Evolutionary conservation across 2,797 vertebrate genomes (phyloP).

Genomic region (Gallinago stenura): DNA sequence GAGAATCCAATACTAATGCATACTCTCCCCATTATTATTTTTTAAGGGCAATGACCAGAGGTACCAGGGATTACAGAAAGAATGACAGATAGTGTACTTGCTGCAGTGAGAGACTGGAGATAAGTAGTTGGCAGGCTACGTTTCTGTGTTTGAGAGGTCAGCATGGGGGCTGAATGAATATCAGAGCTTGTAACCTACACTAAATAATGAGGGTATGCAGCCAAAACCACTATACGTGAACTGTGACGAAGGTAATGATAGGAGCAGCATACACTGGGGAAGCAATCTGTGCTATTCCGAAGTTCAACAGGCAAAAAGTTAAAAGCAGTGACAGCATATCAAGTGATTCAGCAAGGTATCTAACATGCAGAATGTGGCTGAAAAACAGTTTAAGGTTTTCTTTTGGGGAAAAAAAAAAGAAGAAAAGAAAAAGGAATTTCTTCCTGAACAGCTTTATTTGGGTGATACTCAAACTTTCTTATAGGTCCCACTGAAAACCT

Average conservation of each 20-base stretch:
- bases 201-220: not conserved
- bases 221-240: not conserved
- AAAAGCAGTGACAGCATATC: not conserved
- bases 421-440: not conserved
- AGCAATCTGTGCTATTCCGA: accelerated
- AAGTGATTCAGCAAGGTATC: not conserved
- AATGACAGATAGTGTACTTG: not conserved
- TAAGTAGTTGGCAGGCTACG: not conserved
- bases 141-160: not conserved
- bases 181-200: not conserved
- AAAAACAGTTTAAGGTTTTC: not conserved
- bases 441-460: not conserved
- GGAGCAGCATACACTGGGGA: not conserved
- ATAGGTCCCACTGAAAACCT: not conserved
- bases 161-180: not conserved
- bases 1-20: not conserved
- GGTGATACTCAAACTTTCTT: not conserved
- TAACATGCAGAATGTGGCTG: not conserved
- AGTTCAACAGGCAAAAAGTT: not conserved
- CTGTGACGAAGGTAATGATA: not conserved
- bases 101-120: not conserved
- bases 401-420: not conserved
- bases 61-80: not conserved
- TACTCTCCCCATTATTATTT: not conserved
- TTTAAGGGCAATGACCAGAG: not conserved